Base-by-base conservation (phyloP, 2,113 vertebrate genomes). In the Garra rufa region DNA sequence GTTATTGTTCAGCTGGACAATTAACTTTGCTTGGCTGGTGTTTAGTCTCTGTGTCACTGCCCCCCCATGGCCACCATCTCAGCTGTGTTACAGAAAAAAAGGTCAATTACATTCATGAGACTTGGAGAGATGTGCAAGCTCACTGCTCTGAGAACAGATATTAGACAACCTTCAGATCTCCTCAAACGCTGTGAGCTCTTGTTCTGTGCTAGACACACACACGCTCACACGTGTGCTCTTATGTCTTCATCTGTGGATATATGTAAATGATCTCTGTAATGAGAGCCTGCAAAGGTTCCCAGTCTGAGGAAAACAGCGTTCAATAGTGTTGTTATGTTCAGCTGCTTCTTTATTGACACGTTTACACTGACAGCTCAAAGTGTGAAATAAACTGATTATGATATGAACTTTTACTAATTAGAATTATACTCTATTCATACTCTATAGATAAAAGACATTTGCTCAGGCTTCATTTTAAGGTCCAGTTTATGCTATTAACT, bases 71-170 rank as follows among this genome's bases (percentile, higher is more conserved):
- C 90, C 93, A 90, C 88, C 93, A 92, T 95, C 95, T 97, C 94
- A 95, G 95, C 94, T 94, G 89, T 21, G 3, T 70, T 26, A 81
- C 19, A 81, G 57, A 89, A 96, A 96, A n/a, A 98, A 98, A 99
- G 96, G 97, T 98, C 97, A 98, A 98, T 97, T 95, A 94, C 95
- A 97, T 99, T 97, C 97, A 98, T 97, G 96, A 96, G 94, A 90
- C 95, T 94, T 91, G 95, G 92, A 95, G 94, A 95, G 94, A 96
- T 96, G 95, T 96, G 94, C 93, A 93, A 94, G 93, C 92, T 94
- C 92, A 94, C 94, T 94, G 81, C 85, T 89, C 76, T 86, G 92
- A 89, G 88, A 93, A 92, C 94, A 96, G 95, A 96, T 97, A 96
- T 95, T 96, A 94, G 95, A 95, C 96, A 96, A 95, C 95, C 96